Base-by-base conservation (phyloP, 2,888 invertebrate species). In the Drymonia ruficornis region DNA sequence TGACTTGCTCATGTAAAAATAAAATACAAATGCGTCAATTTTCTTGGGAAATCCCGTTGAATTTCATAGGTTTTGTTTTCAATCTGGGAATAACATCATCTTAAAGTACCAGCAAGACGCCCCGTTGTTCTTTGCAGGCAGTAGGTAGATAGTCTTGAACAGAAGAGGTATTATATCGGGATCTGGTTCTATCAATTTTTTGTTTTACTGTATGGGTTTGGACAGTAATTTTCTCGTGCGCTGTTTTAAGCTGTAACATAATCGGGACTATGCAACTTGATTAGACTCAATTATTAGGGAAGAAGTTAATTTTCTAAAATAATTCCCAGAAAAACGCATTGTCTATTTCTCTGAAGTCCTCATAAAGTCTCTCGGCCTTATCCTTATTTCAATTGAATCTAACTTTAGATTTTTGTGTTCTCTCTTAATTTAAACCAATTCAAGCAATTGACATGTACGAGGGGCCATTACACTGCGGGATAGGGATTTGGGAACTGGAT, bases 351-450 rank as follows among this genome's bases (percentile, higher is more conserved):
- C 28, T 9, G 34, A 43, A 16, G 49, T 67, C 63, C 55, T 51
- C 68, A 56, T 50, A 49, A 53, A 44, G 28, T 19, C 11, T 43
- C 51, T 52, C 15, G 57, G 58, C 59, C 63, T 69, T 84, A 81
- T 86, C 83, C 84, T 85, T 81, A 75, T 82, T 71, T 66, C 65
- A 79, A 76, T 80, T 81, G 69, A 52, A 61, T 55, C 53, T 63
- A 65, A 66, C 53, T 67, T 67, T 68, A 60, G 63, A 53, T 67
- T 63, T 74, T 74, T 73, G 67, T 77, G 77, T 74, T 65, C 73
- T 66, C 75, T 72, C 78, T 80, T 85, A 85, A 89, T 86, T 89
- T 72, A 79, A 83, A 69, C 74, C 86, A 90, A 90, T 91, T 91
- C 76, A 86, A 80, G 73, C 88, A 91, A 90, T 91, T 91, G 88